Percentiles rank a stretch among this genome's conserved stretches.
These are phyloP conservation scores for Silurus asotus DNA, from an alignment of 2,113 vertebrate genomes.

Conservation along the genomic window DNA sequence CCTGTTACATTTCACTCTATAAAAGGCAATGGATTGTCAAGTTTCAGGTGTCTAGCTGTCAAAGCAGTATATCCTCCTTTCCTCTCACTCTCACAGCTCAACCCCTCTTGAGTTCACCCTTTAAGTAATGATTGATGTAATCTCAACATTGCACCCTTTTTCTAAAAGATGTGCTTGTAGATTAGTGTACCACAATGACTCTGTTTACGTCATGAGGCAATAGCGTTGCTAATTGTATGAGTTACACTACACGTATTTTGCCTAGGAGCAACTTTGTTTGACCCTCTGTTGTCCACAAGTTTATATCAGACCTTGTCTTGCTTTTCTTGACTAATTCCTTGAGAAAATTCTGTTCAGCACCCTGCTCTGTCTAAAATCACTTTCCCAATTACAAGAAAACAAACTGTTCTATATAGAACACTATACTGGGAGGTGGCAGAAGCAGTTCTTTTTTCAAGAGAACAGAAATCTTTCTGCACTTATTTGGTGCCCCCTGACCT, in stretches of 20 bases:
- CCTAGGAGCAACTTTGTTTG: not conserved
- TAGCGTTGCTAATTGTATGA: not conserved
- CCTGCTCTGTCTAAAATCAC: not conserved
- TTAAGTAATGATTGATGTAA: not conserved
- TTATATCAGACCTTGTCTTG: not conserved
- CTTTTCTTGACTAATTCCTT: not conserved
- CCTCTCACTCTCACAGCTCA: slow-evolving; percentile 6
- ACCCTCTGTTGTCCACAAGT: not conserved
- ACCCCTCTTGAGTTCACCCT: not conserved
- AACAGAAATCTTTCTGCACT: not conserved
- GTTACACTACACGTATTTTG: not conserved
- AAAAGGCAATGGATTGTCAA: slow-evolving; percentile 55
- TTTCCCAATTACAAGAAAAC: not conserved
- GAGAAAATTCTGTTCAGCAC: not conserved
- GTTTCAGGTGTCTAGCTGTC: slow-evolving; percentile 43
- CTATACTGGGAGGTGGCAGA: not conserved
- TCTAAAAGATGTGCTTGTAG: not conserved
- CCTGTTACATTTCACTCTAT: slow-evolving; percentile 51
- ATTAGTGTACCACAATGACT: not conserved
- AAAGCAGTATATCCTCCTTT: slow-evolving; percentile 25
- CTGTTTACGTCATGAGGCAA: too few relatives aligned
- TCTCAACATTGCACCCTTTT: not conserved
- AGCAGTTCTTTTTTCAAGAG: not conserved
- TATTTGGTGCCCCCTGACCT: not conserved
- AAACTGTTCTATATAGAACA: not conserved